Conservation (phyloP, 1,140 invertebrate genomes). For the Hetaerina americana region DNA sequence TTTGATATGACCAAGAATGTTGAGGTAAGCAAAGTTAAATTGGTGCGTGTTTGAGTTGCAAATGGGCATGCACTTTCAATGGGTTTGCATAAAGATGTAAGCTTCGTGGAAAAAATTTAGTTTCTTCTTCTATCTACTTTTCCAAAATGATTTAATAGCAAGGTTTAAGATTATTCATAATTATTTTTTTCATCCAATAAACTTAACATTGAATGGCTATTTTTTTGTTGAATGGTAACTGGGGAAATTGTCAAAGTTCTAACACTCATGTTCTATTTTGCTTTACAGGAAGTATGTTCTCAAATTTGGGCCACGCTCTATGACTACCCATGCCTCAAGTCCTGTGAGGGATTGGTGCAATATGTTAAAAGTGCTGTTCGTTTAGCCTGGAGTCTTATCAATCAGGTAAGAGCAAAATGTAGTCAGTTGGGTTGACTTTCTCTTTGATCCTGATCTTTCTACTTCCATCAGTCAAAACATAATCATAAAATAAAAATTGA, state of each 20-base stretch:
- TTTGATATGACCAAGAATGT: constrained; percentile 41
- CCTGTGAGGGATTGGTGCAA: constrained; percentile 41
- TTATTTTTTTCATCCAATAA: too few relatives aligned
- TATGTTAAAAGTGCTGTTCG: constrained; percentile 50
- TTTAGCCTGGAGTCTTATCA: constrained; percentile 49
- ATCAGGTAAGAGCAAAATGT: too few relatives aligned
- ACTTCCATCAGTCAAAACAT: not conserved
- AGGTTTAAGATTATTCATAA: too few relatives aligned
- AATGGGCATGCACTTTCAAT: too few relatives aligned
- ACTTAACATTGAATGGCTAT: too few relatives aligned
- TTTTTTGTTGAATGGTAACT: too few relatives aligned
- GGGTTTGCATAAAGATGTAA: too few relatives aligned
- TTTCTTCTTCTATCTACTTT: too few relatives aligned
- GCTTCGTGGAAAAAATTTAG: too few relatives aligned
- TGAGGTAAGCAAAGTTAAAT: constrained; percentile 31
- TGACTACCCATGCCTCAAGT: constrained; percentile 57
- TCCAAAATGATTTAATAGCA: too few relatives aligned
- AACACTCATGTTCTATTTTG: not conserved
- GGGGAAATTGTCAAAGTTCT: not conserved
- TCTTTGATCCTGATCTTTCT: not conserved
- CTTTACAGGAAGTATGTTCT: constrained; percentile 42
- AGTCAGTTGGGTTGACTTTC: not conserved
- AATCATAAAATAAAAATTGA: not conserved
- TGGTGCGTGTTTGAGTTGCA: too few relatives aligned
- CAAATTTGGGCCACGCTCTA: constrained; percentile 56